These are phyloP conservation scores for Zapornia atra DNA, from an alignment of 2,113 vertebrate genomes.

Conservation along the genomic window DNA sequence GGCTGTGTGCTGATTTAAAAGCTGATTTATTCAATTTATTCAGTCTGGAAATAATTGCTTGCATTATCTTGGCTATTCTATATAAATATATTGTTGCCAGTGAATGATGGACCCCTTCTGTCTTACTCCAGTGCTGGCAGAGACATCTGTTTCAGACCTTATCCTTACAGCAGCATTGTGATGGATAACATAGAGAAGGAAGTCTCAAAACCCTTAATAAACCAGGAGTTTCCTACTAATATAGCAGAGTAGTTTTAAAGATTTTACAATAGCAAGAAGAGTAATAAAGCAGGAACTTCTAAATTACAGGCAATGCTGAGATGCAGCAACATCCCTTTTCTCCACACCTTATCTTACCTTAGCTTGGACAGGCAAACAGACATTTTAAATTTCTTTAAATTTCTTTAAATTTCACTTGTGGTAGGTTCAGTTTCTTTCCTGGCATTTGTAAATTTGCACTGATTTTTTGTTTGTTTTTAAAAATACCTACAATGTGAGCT, in stretches of 20 bases:
- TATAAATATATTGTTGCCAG: background rate
- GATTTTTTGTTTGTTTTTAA: background rate
- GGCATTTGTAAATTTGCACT: background rate
- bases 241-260: background rate
- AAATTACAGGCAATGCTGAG: background rate
- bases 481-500: background rate
- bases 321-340: background rate
- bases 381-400: background rate
- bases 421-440: background rate
- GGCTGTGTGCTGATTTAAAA: slow-evolving; percentile 13
- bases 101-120: background rate
- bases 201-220: background rate
- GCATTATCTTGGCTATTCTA: background rate
- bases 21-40: background rate
- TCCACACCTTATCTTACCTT: background rate
- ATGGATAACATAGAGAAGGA: background rate
- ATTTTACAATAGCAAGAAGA: background rate
- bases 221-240: background rate
- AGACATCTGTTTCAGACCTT: background rate
- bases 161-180: background rate
- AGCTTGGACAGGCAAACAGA: background rate
- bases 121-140: background rate
- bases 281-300: background rate
- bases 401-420: background rate
- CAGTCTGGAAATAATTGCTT: background rate